phyloP scores from a whole-genome alignment of 1,140 invertebrate species.

The Drosophila parvula region DNA sequence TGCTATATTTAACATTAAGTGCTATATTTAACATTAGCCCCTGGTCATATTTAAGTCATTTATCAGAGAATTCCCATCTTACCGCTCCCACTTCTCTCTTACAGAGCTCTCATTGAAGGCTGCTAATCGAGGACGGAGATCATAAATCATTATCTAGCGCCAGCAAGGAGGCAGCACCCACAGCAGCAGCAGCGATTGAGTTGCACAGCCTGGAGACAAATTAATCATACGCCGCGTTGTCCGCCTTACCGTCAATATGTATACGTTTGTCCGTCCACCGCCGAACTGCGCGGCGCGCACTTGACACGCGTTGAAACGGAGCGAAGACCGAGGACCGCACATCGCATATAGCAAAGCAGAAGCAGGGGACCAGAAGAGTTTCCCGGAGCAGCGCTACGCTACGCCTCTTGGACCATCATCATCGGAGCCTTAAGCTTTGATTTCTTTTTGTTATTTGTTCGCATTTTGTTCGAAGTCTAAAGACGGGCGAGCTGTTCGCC shows the following conservation, averaged over 20 bases:
- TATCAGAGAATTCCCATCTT: conserved; percentile 19
- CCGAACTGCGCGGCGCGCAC: conserved; percentile 66
- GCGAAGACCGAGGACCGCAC: conserved; percentile 6
- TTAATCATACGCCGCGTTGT: conserved; percentile 70
- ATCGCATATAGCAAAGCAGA: neutral
- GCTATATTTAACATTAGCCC: conserved; percentile 17
- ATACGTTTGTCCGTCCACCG: conserved; percentile 56
- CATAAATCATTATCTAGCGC: conserved; percentile 66
- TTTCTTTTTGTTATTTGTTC: conserved; percentile 18
- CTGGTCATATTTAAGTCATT: conserved; percentile 20
- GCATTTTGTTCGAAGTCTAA: conserved; percentile 4
- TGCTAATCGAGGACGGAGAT: conserved; percentile 54
- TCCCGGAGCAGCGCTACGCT: conserved; percentile 9
- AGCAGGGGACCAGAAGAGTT: conserved; percentile 3
- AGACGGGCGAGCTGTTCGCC: neutral
- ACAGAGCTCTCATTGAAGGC: conserved; percentile 32
- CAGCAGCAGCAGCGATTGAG: conserved; percentile 48
- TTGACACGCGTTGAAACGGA: conserved; percentile 67
- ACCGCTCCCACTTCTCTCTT: conserved; percentile 21
- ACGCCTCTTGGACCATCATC: conserved; percentile 4
- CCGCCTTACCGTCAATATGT: conserved; percentile 52
- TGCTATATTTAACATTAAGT: conserved; percentile 13
- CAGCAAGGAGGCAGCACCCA: conserved; percentile 7
- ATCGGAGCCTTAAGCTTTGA: conserved; percentile 1
- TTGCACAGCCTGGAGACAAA: conserved; percentile 44